Evolutionary conservation across 1,140 invertebrate species (phyloP), one percentile per base, ranked within the genome.

Genomic region (Drosophila burlai): DNA sequence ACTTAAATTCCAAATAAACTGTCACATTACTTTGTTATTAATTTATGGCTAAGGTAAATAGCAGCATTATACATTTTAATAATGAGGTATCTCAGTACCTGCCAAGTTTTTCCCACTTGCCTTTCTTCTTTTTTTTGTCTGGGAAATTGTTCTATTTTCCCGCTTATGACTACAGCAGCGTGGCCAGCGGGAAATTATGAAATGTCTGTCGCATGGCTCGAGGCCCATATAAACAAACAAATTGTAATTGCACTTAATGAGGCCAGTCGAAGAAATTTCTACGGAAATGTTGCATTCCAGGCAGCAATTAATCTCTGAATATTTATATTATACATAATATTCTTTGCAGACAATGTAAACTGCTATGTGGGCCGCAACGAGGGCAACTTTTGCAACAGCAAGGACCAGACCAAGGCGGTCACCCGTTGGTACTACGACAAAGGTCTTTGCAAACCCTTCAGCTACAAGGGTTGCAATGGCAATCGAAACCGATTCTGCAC

Each of bases 391-490:
- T 92, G 91, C 82, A 92, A 63, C 71, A 90, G 85, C 46, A 92
- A 92, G 71, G 87, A 92, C 31, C 77, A 91, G 24, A 86, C 82
- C 2, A 83, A 74, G 57, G 65, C 78, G 9, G 75, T 82, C 16
- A 91, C 91, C 16, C 82, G 91, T 13, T 92, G 87, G 87, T 92
- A 86, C n/a, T 81, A 80, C 42, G 87, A 92, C 65, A 92, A 92
- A 26, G 91, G 91, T 11, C 18, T 49, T 29, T 92, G 91, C 58
- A 76, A 69, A 6, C 83, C 81, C 54, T 92, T 92, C 47, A 72
- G 11, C 62, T 92, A 92, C 71, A 83, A 80, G 15, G 91, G 91
- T 13, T 92, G 91, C 78, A 90, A 91, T 47, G 91, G 91, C n/a
- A 92, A 92, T 65, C 80, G 91, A 11, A 92, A 92, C 58, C 91